These are phyloP conservation scores for Petaurus breviceps DNA, from an alignment of 2,113 vertebrate genomes.

Conservation along the genomic window DNA sequence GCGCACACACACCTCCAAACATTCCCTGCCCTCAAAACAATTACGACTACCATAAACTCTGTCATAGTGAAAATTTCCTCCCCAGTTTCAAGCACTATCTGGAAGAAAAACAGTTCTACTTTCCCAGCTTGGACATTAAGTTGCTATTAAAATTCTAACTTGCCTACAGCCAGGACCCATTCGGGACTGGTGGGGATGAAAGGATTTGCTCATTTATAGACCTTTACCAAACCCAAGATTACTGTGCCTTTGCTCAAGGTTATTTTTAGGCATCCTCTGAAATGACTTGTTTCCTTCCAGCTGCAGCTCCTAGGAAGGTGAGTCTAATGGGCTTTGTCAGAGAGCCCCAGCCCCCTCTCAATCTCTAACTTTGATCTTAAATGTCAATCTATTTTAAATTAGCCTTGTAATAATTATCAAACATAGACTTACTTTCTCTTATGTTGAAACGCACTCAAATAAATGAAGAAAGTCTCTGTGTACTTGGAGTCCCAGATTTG, in stretches of 20 bases:
- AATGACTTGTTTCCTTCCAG: background rate
- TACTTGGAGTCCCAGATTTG: background rate
- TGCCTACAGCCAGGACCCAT: background rate
- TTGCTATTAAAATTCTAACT: background rate
- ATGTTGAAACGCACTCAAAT: background rate
- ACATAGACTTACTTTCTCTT: background rate
- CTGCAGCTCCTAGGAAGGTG: background rate
- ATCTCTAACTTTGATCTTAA: background rate
- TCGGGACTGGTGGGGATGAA: background rate
- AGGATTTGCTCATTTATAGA: background rate
- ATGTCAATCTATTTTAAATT: background rate
- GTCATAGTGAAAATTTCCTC: background rate
- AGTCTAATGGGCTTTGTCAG: background rate
- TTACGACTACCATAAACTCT: background rate
- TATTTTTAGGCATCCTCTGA: background rate
- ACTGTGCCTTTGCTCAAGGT: background rate
- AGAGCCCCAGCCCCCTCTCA: background rate
- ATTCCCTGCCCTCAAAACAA: background rate
- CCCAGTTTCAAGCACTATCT: background rate
- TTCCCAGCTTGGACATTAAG: background rate
- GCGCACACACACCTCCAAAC: background rate
- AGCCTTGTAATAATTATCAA: background rate
- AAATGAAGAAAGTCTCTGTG: background rate
- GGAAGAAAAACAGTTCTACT: background rate
- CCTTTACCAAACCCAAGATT: background rate